A percentile compares a stretch with the other conserved stretches of the same genome.
phyloP scores from a whole-genome alignment of 92 coral and sea anemone species.

The Micromussa lordhowensis region DNA sequence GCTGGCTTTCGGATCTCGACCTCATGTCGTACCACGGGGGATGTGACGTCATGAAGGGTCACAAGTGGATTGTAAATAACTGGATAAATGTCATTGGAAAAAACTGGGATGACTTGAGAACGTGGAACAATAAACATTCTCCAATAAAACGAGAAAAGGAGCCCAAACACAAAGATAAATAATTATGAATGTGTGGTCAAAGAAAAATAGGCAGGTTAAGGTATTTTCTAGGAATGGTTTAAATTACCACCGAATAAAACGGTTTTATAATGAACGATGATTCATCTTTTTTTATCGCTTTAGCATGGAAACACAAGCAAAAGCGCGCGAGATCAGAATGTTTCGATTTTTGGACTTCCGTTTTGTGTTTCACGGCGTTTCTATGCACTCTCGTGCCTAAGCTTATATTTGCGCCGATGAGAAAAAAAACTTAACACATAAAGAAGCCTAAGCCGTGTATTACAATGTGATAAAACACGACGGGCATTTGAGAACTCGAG shows the following conservation, averaged over 20 bases:
- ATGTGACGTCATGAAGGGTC: slow-evolving; percentile 89
- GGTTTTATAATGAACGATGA: not conserved
- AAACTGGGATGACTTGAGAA: slow-evolving; percentile 65
- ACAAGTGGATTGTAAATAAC: slow-evolving; percentile 92
- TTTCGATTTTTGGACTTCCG: not conserved
- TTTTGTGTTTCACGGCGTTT: not conserved
- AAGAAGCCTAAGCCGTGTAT: too few species aligned
- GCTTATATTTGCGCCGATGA: too few species aligned
- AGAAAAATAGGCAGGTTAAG: not conserved
- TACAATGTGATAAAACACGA: too few species aligned
- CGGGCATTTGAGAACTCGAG: too few species aligned
- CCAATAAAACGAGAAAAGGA: not conserved
- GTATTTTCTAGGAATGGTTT: not conserved
- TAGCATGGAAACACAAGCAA: too few species aligned
- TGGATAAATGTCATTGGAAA: slow-evolving; percentile 90
- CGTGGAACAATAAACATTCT: slow-evolving; percentile 66
- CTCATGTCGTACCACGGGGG: slow-evolving; percentile 91
- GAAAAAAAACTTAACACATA: too few species aligned
- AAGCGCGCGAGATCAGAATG: too few species aligned
- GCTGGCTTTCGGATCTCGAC: slow-evolving; percentile 83
- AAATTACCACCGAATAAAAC: not conserved
- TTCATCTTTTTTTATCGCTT: not conserved
- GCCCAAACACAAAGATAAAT: not conserved
- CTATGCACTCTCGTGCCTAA: not conserved
- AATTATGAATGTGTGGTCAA: not conserved